phyloP scores from a whole-genome alignment of 2,888 invertebrate species.

The Alloscopus bannaensis region DNA sequence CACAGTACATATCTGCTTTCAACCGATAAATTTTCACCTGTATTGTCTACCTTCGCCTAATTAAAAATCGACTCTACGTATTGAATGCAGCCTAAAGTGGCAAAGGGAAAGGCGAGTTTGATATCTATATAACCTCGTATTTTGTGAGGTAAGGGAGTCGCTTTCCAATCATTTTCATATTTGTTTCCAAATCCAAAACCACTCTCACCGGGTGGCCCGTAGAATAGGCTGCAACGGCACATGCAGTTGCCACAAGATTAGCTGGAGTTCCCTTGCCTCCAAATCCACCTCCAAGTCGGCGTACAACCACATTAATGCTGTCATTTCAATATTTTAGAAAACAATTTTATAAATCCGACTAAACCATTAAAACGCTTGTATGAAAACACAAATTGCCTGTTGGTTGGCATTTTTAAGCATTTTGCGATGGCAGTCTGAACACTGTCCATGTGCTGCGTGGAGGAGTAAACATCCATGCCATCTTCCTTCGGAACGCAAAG shows the following conservation, averaged over 20 bases:
- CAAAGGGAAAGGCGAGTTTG: not conserved
- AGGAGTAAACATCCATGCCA: conserved; percentile 85
- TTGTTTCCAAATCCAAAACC: conserved; percentile 83
- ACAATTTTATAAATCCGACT: not conserved
- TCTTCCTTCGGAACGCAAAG: conserved; percentile 83
- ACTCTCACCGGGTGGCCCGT: conserved; percentile 84
- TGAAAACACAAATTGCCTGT: conserved; percentile 76
- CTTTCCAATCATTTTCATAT: conserved; percentile 84
- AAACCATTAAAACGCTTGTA: not conserved
- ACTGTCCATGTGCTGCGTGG: conserved; percentile 82
- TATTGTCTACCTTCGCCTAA: conserved; percentile 74
- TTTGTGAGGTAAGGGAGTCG: conserved; percentile 80
- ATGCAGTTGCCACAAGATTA: conserved; percentile 75
- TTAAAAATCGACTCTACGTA: conserved; percentile 77
- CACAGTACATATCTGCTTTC: conserved; percentile 68
- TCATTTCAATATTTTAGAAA: not conserved
- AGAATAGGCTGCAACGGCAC: conserved; percentile 83
- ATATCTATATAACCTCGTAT: conserved; percentile 78
- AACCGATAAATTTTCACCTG: conserved; percentile 69
- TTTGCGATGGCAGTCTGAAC: conserved; percentile 79
- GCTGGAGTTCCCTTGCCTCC: conserved; percentile 75
- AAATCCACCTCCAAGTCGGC: conserved; percentile 47
- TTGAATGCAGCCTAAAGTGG: conserved; percentile 78
- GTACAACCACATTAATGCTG: conserved; percentile 81
- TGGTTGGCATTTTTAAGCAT: conserved; percentile 79